Conservation (phyloP, 2,797 vertebrate genomes). For the Ispidina picta region DNA sequence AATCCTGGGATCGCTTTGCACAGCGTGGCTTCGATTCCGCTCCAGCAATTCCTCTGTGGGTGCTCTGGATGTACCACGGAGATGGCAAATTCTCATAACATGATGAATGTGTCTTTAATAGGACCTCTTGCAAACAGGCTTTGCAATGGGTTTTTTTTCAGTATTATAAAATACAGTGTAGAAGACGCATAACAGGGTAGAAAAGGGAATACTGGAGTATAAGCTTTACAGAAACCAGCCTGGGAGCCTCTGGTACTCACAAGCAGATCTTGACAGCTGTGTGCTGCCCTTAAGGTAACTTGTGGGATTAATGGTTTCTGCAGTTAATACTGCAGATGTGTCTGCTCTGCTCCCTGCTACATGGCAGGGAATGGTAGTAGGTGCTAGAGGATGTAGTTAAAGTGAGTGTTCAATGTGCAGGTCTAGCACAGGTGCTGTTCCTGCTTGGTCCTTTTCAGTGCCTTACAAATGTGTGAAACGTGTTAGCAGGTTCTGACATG, state of each 20-base stretch:
- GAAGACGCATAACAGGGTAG: background rate
- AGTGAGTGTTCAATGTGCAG: background rate
- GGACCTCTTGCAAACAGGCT: background rate
- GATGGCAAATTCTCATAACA: accelerated
- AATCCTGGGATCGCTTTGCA: accelerated
- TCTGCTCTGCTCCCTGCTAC: background rate
- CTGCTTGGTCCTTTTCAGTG: background rate
- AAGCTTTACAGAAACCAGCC: background rate
- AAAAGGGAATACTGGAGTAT: background rate
- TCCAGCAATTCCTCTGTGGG: background rate
- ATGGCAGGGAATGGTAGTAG: accelerated
- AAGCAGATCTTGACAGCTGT: background rate
- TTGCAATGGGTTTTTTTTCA: background rate
- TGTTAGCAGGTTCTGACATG: accelerated
- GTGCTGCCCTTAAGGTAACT: background rate
- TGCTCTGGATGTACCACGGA: accelerated
- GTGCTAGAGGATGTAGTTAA: background rate
- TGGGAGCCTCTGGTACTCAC: background rate
- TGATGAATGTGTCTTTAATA: background rate
- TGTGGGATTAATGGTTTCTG: background rate
- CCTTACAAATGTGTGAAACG: background rate
- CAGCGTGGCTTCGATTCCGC: accelerated
- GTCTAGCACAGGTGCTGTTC: background rate
- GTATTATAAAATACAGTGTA: background rate
- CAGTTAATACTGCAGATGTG: background rate